These are phyloP conservation scores for Dicrurus megarhynchus DNA, from an alignment of 2,113 vertebrate genomes.

Conservation along the genomic window DNA sequence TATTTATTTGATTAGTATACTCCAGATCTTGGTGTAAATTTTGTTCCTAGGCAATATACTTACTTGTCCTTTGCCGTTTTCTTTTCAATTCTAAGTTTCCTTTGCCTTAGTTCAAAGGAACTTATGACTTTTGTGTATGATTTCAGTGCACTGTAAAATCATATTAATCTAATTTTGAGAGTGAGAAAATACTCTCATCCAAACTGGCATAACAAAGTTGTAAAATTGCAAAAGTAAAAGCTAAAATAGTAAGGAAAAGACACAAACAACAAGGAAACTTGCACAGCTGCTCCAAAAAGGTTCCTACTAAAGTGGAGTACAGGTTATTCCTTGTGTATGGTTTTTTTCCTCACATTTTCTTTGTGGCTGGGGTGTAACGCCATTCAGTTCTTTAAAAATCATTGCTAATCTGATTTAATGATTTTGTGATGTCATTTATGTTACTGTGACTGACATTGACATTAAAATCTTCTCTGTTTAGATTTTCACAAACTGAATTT, in stretches of 20 bases:
- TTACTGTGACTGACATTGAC: background rate
- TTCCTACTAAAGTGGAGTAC: background rate
- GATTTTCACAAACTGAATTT: constrained; percentile 11
- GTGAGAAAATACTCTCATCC: background rate
- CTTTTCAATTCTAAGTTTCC: constrained; percentile 32
- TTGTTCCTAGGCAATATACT: background rate
- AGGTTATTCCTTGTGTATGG: background rate
- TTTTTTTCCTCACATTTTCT: background rate
- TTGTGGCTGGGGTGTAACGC: background rate
- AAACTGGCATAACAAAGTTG: background rate
- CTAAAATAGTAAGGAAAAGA: background rate
- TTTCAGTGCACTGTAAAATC: background rate
- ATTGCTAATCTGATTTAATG: background rate
- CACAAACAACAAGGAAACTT: background rate
- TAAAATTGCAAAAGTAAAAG: background rate
- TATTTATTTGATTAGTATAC: constrained; percentile 53
- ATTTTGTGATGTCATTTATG: background rate
- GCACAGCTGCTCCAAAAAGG: background rate
- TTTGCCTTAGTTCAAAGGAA: constrained; percentile 25
- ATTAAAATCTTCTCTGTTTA: constrained; percentile 14
- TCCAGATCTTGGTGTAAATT: constrained; percentile 44
- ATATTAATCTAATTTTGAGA: background rate
- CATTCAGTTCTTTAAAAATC: constrained; percentile 2
- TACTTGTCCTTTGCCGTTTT: background rate
- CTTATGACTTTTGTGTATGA: background rate